These are phyloP conservation scores for Triplophysa rosa DNA, from an alignment of 2,113 vertebrate species.

Conservation along the genomic window DNA sequence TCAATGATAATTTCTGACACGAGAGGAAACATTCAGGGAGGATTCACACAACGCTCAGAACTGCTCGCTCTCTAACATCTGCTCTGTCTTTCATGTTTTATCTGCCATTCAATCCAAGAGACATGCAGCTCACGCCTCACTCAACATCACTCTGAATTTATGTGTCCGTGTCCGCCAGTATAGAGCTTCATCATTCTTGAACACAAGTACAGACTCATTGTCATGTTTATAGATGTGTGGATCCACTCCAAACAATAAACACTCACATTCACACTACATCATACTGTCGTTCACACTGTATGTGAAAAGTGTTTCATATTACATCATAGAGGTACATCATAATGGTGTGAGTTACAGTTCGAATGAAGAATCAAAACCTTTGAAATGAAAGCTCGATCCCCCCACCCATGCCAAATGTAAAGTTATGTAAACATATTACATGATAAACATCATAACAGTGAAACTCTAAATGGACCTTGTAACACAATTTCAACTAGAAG, in stretches of 20 bases:
- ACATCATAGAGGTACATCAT: no score
- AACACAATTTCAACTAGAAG: no score
- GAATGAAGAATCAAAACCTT: no score
- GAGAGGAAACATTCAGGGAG: conserved; percentile 43
- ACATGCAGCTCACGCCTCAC: conserved; percentile 31
- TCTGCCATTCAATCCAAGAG: conserved; percentile 40
- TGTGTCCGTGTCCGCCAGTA: conserved; percentile 12
- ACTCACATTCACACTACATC: background rate
- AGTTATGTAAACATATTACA: no score
- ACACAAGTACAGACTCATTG: conserved; percentile 48
- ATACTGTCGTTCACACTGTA: background rate
- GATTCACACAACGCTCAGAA: conserved; percentile 60
- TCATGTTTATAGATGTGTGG: background rate
- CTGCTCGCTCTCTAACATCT: conserved; percentile 65
- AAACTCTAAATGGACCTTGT: no score
- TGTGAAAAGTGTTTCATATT: no score
- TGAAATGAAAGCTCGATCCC: no score
- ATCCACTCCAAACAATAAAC: no score
- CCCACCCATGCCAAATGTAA: no score
- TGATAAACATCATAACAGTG: no score
- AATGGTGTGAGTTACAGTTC: no score
- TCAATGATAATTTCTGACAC: conserved; percentile 55
- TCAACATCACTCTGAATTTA: conserved; percentile 22
- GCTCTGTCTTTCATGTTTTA: conserved; percentile 67
- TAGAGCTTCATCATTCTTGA: conserved; percentile 35